Base-by-base conservation (phyloP, 2,113 vertebrate genomes). In the Ceratotherium simum region DNA sequence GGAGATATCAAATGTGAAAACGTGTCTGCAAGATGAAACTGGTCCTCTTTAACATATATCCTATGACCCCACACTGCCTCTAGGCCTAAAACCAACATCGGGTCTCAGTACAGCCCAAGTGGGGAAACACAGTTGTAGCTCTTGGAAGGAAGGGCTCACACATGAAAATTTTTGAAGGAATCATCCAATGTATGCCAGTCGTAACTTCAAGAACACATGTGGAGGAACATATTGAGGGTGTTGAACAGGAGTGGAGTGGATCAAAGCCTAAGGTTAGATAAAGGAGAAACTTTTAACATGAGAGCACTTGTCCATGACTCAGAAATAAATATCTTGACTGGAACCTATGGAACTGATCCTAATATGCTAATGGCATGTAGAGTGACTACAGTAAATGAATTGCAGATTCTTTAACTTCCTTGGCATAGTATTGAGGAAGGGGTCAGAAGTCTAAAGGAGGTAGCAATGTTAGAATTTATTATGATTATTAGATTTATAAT, bases 21-120 rank as follows among this genome's bases (percentile, higher is more conserved):
- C 42, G 58, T 12, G 1, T 0, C 2, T 58, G 0, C 1, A 1
- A 42, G 16, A 29, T 42, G 20, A 51, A 76, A 54, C 27, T 51
- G 5, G 8, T 72, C 0, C 8, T 33, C 20, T 73, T 42, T 72
- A 65, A 78, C 31, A 3, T 58, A 6, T 42, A 31, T 25, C 0
- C 0, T 33, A 0, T 23, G 11, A 73, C 13, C 23, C 8, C 23
- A 25, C 39, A 13, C 8, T 64, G 23, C 21, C 14, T 91, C 13
- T 5, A 39, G 18, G 8, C 4, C 3, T 62, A 70, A 70, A 48
- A 33, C 33, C 18, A 10, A 84, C 2, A 9, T 78, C 23, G 51
- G 36, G 2, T 70, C 21, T 69, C 42, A 67, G 56, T 54, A 54
- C 51, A 54, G 51, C 10, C 12, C 4, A 8, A 23, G 17, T 29